Evolutionary conservation across 2,113 vertebrate species (phyloP).

Genomic region (Notothenia coriiceps): DNA sequence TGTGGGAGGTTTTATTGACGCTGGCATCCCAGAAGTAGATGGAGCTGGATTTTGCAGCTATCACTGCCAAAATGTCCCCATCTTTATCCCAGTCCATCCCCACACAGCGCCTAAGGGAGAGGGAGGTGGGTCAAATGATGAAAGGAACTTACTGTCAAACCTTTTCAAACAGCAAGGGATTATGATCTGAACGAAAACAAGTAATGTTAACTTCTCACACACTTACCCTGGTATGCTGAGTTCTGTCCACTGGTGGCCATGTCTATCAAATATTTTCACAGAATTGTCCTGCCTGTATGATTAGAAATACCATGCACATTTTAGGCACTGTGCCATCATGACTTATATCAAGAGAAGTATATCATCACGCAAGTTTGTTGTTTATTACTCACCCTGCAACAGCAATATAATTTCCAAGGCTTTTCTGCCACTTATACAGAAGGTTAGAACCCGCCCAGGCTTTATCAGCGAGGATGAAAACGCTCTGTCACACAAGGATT

Average conservation of each 20-base stretch:
- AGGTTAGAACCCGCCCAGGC: constrained; percentile 86
- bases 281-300: constrained; percentile 86
- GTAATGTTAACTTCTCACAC: constrained; percentile 18
- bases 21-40: constrained; percentile 96
- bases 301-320: constrained; percentile 16
- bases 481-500: constrained; percentile 81
- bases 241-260: constrained; percentile 95
- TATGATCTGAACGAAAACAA: not conserved
- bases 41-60: constrained; percentile 92
- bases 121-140: not conserved
- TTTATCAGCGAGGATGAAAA: constrained; percentile 92
- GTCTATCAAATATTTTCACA: constrained; percentile 98
- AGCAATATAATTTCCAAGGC: constrained; percentile 93
- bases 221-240: constrained; percentile 92
- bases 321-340: not conserved
- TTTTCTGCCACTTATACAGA: constrained; percentile 95
- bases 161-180: not conserved
- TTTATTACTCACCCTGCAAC: constrained; percentile 90
- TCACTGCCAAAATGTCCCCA: constrained; percentile 93
- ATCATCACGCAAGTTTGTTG: not conserved
- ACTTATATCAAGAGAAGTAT: not conserved
- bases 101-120: constrained; percentile 85
- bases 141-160: constrained; percentile 1
- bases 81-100: constrained; percentile 98
- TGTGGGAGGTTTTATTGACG: constrained; percentile 91